Percentiles rank a stretch among this genome's conserved stretches.
Conservation (phyloP, 1,140 invertebrate species). For the Tetragnatha versicolor region DNA sequence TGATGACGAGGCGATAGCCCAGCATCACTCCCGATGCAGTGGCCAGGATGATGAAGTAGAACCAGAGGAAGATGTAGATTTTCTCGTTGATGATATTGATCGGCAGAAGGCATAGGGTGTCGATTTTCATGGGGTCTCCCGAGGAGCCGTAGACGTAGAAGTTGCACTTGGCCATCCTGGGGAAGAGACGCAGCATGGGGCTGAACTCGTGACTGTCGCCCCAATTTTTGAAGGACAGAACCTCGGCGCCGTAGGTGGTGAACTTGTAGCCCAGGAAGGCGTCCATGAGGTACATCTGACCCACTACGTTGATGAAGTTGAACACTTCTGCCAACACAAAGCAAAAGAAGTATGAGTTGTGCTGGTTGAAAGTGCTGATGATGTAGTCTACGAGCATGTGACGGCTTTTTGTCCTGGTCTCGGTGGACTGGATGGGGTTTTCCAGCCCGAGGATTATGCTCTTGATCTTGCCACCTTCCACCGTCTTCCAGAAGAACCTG, state of each 20-base stretch:
- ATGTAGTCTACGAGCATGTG: constrained; percentile 83
- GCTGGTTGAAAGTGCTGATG: constrained; percentile 76
- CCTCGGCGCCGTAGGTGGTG: constrained; percentile 82
- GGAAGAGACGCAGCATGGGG: constrained; percentile 75
- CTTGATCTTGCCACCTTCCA: constrained; percentile 73
- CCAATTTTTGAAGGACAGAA: constrained; percentile 79
- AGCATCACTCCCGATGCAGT: constrained; percentile 76
- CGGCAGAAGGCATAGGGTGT: constrained; percentile 72
- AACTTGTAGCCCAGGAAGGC: constrained; percentile 86
- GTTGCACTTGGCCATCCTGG: constrained; percentile 86
- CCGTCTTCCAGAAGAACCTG: constrained; percentile 64
- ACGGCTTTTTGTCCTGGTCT: constrained; percentile 37
- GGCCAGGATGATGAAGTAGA: constrained; percentile 62
- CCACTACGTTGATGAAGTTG: constrained; percentile 69
- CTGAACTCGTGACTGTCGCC: constrained; percentile 73
- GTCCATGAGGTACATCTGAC: constrained; percentile 83
- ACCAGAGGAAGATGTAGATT: constrained; percentile 79
- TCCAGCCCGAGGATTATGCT: constrained; percentile 67
- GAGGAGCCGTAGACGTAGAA: constrained; percentile 85
- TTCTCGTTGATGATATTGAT: constrained; percentile 83
- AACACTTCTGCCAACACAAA: constrained; percentile 76
- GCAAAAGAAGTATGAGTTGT: constrained; percentile 84
- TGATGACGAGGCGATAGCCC: constrained; percentile 78
- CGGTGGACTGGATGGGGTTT: constrained; percentile 57
- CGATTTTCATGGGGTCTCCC: constrained; percentile 71